A percentile compares a stretch with the other conserved stretches of the same genome.
phyloP scores from a whole-genome alignment of 2,888 invertebrate genomes.

The Oeneis ivallda region DNA sequence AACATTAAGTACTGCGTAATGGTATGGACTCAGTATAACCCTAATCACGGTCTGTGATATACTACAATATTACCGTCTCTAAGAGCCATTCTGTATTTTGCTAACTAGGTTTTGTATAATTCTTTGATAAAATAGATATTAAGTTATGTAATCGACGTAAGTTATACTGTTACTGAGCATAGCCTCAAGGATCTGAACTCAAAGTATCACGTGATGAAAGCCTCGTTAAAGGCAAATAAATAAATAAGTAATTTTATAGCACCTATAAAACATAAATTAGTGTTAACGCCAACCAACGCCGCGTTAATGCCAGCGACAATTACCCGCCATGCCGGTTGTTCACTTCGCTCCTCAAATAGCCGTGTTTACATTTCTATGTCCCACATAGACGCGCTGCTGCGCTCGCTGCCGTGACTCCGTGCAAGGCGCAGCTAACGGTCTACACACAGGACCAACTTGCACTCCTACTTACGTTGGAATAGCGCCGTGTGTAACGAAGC shows the following conservation, averaged over 20 bases:
- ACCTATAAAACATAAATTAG: background rate
- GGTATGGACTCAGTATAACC: too few relatives aligned
- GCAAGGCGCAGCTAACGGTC: background rate
- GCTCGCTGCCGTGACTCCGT: slow-evolving; percentile 14
- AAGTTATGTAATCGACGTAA: background rate
- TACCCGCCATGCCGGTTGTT: slow-evolving; percentile 17
- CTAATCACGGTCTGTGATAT: too few relatives aligned
- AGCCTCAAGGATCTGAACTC: background rate
- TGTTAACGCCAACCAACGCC: background rate
- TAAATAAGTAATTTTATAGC: background rate
- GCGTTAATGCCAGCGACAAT: background rate
- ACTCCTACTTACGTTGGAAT: background rate
- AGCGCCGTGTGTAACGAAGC: too few relatives aligned
- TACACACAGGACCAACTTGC: background rate
- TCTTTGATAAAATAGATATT: too few relatives aligned
- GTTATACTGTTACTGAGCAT: too few relatives aligned
- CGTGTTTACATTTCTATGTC: slow-evolving; percentile 27
- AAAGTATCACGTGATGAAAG: background rate
- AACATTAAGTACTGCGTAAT: too few relatives aligned
- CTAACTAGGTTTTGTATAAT: too few relatives aligned
- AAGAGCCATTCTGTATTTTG: too few relatives aligned
- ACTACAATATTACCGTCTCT: too few relatives aligned
- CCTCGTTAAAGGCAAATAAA: background rate
- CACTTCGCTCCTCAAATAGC: slow-evolving; percentile 28
- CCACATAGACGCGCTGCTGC: slow-evolving; percentile 25